Base-by-base conservation (phyloP, 2,113 vertebrate genomes). In the Salminus brasiliensis region DNA sequence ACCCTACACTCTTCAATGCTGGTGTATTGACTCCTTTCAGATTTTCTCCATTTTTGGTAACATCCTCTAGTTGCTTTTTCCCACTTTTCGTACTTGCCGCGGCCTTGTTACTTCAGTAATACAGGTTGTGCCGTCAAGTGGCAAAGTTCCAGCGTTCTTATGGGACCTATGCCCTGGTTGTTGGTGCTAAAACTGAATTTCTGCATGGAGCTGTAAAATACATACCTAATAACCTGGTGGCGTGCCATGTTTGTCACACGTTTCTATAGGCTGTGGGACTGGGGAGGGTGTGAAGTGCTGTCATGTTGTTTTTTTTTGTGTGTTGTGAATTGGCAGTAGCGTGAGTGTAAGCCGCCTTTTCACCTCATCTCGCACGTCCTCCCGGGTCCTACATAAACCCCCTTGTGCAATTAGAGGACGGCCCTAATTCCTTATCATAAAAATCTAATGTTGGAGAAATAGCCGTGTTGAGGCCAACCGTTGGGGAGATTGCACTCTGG, bases 351-450 rank as follows among this genome's bases (percentile, higher is more conserved):
- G 52, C 59, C 57, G 36, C 29, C 43, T 77, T 34, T 73, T 84
- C 71, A 79, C 55, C 79, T 81, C 76, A 52, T 34, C 62, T 62
- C 39, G 32, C 69, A 73, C 41, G 30, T 79, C 77, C 79, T 66
- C 68, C 32, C 16, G 80, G 86, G 76, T 59, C 74, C 69, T 68
- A 76, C 81, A 73, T 77, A 84, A 83, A 68, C 79, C 72, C 81
- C 72, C 57, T 66, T 63, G 68, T 70, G 78, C 79, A 83, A 84
- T 87, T 81, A 86, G 63, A 75, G 71, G 79, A 76, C 39, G 59
- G 75, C 71, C 78, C 62, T 88, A 83, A 88, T 89, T 85, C 73
- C 85, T 88, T 76, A 85, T 79, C 82, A 78, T 84, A 83, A 88
- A 85, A 86, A 82, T 78, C 78, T 81, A 85, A 83, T 83, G 83